A percentile compares a stretch with the other conserved stretches of the same genome.
These are phyloP conservation scores for Bombus waltoni DNA, from an alignment of 1,140 invertebrate genomes.

Conservation along the genomic window DNA sequence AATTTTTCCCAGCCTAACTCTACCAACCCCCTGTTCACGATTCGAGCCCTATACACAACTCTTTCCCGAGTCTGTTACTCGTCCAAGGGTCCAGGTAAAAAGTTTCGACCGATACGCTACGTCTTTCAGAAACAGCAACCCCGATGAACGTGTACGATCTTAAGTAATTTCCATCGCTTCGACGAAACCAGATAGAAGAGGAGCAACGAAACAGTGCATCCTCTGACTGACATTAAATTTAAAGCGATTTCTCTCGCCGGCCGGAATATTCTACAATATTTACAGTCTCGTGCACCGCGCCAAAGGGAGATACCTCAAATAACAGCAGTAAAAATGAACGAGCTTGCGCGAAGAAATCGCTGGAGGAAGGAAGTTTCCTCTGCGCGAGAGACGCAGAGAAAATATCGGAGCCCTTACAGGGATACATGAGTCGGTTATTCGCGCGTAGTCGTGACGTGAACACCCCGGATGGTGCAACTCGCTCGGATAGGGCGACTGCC, in stretches of 20 bases:
- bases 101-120: no score
- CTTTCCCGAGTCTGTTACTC: no score
- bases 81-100: no score
- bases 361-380: background rate
- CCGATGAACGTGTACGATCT: background rate
- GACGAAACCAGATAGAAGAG: background rate
- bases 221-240: slow-evolving; percentile 6
- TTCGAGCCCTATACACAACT: no score
- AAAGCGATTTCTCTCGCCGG: background rate
- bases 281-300: background rate
- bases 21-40: background rate
- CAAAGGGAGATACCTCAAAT: background rate
- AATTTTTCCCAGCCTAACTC: background rate
- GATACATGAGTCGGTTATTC: background rate
- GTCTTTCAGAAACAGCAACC: no score
- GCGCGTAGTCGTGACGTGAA: slow-evolving; percentile 11
- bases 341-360: slow-evolving; percentile 1
- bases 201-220: no score
- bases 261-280: slow-evolving; percentile 20
- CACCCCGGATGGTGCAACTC: background rate
- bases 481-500: slow-evolving; percentile 7
- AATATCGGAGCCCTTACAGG: background rate
- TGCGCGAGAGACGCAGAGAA: background rate
- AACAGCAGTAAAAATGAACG: slow-evolving; percentile 15
- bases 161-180: background rate